Base-by-base conservation (phyloP, 2,797 vertebrate species). In the Emydoidea blandingii region DNA sequence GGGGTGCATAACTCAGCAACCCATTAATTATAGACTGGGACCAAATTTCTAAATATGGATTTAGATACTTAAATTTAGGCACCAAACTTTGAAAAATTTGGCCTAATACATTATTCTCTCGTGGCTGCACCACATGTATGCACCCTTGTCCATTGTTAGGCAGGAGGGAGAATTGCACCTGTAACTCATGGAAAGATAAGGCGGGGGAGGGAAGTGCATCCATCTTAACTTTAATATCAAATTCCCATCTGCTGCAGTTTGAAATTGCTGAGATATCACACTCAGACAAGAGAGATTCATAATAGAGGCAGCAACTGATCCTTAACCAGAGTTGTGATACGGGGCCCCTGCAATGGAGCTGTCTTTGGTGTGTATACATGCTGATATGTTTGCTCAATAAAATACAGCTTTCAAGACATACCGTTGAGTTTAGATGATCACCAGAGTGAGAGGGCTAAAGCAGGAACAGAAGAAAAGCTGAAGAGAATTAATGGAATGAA, bases 391-490 rank as follows among this genome's bases (percentile, higher is more conserved):
- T 96, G 81, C 96, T 97, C 95, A 93, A 89, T 97, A 97, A 97
- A 97, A 98, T 82, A 62, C 92, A 94, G 82, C 97, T 97, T 97
- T 97, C 88, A 49, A 88, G 92, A 95, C 97, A 93, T 88, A 92
- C 91, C 94, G 68, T 96, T 96, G 96, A 94, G 94, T 98, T 98
- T 97, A 96, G 96, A 92, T 93, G 96, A 97, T 97, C 93, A 94
- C 92, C 91, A 74, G 89, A 94, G 91, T 97, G 96, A 97, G 97
- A 96, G 95, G 91, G 94, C 95, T 97, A 95, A 95, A 96, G 88
- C 96, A 93, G 94, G 94, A 96, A 96, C 93, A 96, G 95, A 98
- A 97, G 96, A 97, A 97, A 98, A 96, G 95, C 96, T 84, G 80
- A 68, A 91, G 93, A 54, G 53, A 98, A 97, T 97, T 97, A 97